phyloP scores from a whole-genome alignment of 1,140 invertebrate genomes.

The Plodia interpunctella region DNA sequence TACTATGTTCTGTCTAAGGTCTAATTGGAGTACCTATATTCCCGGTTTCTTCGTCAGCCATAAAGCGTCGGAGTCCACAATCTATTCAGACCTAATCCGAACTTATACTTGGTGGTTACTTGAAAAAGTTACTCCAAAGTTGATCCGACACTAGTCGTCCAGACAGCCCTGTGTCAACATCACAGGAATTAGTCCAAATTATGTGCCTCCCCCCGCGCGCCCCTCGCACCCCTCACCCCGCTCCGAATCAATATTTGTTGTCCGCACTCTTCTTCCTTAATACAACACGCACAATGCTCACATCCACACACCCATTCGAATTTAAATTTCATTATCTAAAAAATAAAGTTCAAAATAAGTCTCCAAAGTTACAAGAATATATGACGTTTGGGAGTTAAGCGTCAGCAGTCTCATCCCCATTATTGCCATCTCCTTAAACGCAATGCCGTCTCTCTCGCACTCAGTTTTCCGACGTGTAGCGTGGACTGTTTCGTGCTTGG shows the following conservation, averaged over 20 bases:
- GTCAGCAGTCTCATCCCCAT: conserved; percentile 60
- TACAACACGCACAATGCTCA: conserved; percentile 71
- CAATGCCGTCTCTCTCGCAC: conserved; percentile 67
- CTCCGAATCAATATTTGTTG: conserved; percentile 75
- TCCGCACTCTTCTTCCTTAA: conserved; percentile 74
- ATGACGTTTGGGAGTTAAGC: conserved; percentile 22
- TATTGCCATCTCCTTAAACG: conserved; percentile 63
- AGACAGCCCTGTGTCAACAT: conserved; percentile 72
- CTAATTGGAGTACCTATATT: too few relatives aligned
- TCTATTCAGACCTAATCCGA: too few relatives aligned
- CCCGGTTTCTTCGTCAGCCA: too few relatives aligned
- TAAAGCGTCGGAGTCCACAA: too few relatives aligned
- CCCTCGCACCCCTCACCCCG: conserved; percentile 16
- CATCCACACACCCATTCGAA: conserved; percentile 25
- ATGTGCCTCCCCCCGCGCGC: conserved; percentile 42
- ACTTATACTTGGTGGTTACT: conserved; percentile 25
- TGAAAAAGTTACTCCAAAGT: conserved; percentile 57
- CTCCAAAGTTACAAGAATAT: conserved; percentile 13
- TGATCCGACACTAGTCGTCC: conserved; percentile 42
- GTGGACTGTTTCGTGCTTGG: neutral
- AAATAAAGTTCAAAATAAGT: conserved; percentile 17
- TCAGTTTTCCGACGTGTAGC: conserved; percentile 50
- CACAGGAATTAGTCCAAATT: conserved; percentile 75
- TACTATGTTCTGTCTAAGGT: too few relatives aligned
- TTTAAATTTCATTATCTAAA: conserved; percentile 23